Conservation (phyloP, 2,113 vertebrate genomes). For the Hepsetus odoe region DNA sequence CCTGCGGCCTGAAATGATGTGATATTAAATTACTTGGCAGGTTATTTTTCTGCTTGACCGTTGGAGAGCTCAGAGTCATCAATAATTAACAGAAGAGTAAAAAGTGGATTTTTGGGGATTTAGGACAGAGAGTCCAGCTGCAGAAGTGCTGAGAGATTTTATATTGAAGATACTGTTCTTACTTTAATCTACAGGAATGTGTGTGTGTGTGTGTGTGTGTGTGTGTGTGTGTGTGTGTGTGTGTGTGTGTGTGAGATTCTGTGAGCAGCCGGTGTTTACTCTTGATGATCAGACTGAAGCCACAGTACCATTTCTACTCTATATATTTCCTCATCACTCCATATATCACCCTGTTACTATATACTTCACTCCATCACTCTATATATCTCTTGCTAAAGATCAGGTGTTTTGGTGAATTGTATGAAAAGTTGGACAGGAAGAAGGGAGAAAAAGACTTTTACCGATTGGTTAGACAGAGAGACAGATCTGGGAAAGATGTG, state of each 20-base stretch:
- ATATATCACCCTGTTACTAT: too few species aligned
- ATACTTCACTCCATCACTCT: neutral
- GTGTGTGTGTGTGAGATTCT: neutral
- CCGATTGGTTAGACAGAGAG: too few species aligned
- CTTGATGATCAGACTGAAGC: neutral
- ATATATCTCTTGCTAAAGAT: too few species aligned
- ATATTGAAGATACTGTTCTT: neutral
- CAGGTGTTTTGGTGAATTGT: too few species aligned
- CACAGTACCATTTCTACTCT: too few species aligned
- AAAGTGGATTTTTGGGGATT: neutral
- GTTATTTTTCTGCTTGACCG: conserved; percentile 46
- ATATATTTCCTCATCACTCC: too few species aligned
- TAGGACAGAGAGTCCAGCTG: neutral
- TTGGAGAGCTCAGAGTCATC: conserved; percentile 55
- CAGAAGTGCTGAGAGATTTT: neutral
- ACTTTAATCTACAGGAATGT: neutral
- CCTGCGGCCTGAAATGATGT: conserved; percentile 35
- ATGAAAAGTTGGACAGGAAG: too few species aligned
- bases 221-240: neutral
- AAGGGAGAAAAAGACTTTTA: too few species aligned
- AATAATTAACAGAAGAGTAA: conserved; percentile 55
- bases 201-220: neutral
- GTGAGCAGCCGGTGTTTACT: neutral
- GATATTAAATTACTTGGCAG: conserved; percentile 47
- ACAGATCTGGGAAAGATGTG: too few species aligned